A percentile compares a stretch with the other conserved stretches of the same genome.
Evolutionary conservation across 2,113 vertebrate genomes (phyloP).

Genomic region (Cygnus buccinator): DNA sequence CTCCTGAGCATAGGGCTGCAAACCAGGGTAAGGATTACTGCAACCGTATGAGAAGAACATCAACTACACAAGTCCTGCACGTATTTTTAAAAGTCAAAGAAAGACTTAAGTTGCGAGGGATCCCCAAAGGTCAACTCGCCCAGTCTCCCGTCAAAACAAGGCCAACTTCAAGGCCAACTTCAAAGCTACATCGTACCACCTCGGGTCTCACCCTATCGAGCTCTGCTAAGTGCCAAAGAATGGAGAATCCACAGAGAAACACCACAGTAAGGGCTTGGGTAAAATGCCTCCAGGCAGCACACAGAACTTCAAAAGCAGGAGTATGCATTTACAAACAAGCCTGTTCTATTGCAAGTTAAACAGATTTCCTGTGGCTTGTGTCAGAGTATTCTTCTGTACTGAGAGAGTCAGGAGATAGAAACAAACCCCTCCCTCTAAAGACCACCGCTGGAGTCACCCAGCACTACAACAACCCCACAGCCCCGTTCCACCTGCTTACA

Average conservation of each 20-base stretch:
- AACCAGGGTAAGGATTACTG: background rate
- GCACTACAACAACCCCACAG: background rate
- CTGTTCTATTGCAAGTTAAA: background rate
- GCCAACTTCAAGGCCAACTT: background rate
- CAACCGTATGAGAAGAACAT: background rate
- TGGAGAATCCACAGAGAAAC: background rate
- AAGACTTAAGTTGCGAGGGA: background rate
- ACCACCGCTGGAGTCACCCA: background rate
- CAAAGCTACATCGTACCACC: background rate
- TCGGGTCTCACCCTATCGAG: background rate
- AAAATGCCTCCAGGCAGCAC: background rate
- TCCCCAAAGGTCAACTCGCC: background rate
- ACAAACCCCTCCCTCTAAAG: background rate
- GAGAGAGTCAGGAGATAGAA: background rate
- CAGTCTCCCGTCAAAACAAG: background rate
- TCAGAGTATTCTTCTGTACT: background rate
- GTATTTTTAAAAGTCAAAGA: background rate
- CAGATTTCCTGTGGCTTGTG: background rate
- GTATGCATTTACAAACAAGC: background rate
- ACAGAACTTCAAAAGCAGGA: background rate
- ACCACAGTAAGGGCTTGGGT: background rate
- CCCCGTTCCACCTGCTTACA: background rate
- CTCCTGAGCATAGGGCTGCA: rapidly evolving
- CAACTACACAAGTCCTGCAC: background rate
- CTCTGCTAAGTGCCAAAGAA: background rate